Percentiles rank a stretch among this genome's conserved stretches.
Conservation (phyloP, 1,140 invertebrate species). For the Diachasmimorpha longicaudata region DNA sequence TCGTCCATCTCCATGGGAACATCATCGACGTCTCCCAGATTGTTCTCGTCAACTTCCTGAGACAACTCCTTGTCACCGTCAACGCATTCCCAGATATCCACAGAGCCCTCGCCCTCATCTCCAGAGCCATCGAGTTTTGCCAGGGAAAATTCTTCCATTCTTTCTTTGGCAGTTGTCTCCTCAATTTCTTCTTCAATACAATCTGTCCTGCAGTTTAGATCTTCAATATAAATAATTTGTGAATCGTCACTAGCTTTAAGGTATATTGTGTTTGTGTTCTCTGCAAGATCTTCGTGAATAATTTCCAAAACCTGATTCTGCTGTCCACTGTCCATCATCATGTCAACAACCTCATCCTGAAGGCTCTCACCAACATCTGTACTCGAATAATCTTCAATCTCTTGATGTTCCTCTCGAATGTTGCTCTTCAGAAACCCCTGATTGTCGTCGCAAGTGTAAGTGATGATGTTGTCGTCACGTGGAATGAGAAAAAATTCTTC, state of each 20-base stretch:
- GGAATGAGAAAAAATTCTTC: constrained; percentile 37
- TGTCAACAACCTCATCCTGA: background rate
- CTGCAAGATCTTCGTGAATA: constrained; percentile 8
- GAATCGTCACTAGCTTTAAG: background rate
- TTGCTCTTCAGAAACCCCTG: constrained; percentile 1
- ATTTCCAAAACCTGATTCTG: background rate
- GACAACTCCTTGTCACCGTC: background rate
- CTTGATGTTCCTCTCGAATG: background rate
- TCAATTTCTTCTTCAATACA: constrained; percentile 20
- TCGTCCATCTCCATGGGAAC: background rate
- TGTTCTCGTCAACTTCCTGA: background rate
- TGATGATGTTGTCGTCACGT: constrained; percentile 27
- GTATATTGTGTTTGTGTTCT: constrained; percentile 18
- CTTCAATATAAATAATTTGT: constrained; percentile 25
- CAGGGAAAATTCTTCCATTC: background rate
- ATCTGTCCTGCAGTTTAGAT: constrained; percentile 17
- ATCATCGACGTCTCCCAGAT: background rate
- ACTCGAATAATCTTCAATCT: constrained; percentile 6
- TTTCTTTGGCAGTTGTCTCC: background rate
- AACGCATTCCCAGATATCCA: constrained; percentile 4
- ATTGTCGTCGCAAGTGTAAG: constrained; percentile 11
- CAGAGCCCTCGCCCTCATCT: background rate
- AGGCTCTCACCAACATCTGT: background rate
- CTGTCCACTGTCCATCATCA: background rate
- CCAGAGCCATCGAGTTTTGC: background rate